These are phyloP conservation scores for Latrodectus geometricus DNA, from an alignment of 1,140 invertebrate species.

Conservation along the genomic window DNA sequence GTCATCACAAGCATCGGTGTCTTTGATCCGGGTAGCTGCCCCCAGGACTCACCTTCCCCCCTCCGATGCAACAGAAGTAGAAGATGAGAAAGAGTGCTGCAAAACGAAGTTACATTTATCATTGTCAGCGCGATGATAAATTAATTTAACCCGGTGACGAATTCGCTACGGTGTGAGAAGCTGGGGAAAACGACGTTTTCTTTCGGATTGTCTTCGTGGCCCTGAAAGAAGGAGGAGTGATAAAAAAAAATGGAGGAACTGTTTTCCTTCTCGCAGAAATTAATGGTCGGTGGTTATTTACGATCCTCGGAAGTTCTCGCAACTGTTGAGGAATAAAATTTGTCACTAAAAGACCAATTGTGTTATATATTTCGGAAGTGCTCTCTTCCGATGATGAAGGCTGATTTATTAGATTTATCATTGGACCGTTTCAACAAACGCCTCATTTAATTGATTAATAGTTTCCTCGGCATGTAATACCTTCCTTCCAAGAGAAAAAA, in stretches of 20 bases:
- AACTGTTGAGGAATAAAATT: neutral
- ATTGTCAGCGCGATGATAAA: slow-evolving; percentile 43
- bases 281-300: slow-evolving; percentile 28
- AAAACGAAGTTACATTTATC: slow-evolving; percentile 39
- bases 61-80: neutral
- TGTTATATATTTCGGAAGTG: neutral
- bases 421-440: neutral
- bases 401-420: neutral
- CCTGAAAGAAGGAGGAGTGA: neutral
- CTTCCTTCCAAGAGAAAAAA: neutral
- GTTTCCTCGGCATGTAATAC: neutral
- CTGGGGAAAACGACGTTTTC: neutral
- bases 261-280: slow-evolving; percentile 21
- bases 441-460: neutral
- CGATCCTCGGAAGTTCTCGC: neutral
- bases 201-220: neutral
- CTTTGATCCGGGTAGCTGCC: slow-evolving; percentile 3
- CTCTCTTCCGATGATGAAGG: neutral
- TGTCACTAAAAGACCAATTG: neutral
- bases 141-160: slow-evolving; percentile 27
- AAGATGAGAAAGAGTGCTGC: slow-evolving; percentile 4
- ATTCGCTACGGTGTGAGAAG: slow-evolving; percentile 8
- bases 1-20: slow-evolving; percentile 21
- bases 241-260: neutral
- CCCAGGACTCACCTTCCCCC: neutral